These are phyloP conservation scores for Sebastes kiyomatsui DNA, from an alignment of 2,797 vertebrate genomes.

Conservation along the genomic window DNA sequence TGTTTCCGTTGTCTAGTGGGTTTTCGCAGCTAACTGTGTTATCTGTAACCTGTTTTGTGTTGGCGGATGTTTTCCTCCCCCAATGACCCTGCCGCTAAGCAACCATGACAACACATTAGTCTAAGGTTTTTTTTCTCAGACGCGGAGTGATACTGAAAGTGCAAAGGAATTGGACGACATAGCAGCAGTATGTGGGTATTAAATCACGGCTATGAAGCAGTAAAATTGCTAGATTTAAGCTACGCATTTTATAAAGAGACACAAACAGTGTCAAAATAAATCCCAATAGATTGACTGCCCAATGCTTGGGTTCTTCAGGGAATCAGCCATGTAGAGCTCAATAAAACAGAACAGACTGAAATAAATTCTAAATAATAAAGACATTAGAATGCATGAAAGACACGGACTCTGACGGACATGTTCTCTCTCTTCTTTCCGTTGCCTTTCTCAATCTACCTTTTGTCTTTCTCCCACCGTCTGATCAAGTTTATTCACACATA, in stretches of 20 bases:
- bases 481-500: conserved; percentile 9
- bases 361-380: conserved; percentile 24
- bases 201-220: too few species aligned
- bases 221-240: too few species aligned
- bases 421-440: neutral
- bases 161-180: too few species aligned
- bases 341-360: neutral
- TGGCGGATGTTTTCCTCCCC: too few species aligned
- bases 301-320: neutral
- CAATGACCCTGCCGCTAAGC: too few species aligned
- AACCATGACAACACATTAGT: too few species aligned
- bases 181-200: too few species aligned
- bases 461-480: neutral
- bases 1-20: too few species aligned
- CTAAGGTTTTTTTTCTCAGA: too few species aligned
- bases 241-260: neutral
- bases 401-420: neutral
- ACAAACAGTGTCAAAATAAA: neutral
- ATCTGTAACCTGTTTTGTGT: too few species aligned
- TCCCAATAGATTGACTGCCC: neutral
- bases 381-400: conserved; percentile 15
- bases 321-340: neutral
- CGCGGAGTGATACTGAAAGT: too few species aligned
- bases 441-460: neutral
- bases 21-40: too few species aligned